phyloP scores from a whole-genome alignment of 2,797 vertebrate genomes.

The Poeciliopsis infans region DNA sequence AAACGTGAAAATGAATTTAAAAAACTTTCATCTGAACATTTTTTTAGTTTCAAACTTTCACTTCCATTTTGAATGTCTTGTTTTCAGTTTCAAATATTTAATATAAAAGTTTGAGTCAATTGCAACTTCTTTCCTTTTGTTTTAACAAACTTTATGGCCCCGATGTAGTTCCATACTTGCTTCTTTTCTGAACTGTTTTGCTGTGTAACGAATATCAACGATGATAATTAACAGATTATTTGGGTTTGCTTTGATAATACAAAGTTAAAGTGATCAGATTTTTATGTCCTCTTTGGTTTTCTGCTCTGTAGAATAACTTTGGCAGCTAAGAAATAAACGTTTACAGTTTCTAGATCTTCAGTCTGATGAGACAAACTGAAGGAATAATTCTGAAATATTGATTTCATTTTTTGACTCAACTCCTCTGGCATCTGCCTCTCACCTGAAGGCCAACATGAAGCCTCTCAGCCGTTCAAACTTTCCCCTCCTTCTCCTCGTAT shows the following conservation, averaged over 20 bases:
- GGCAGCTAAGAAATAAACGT: not conserved
- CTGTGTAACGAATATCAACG: not conserved
- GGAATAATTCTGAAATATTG: not conserved
- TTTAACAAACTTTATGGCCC: too few species aligned
- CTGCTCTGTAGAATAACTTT: not conserved
- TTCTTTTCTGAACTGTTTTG: not conserved
- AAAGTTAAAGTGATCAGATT: not conserved
- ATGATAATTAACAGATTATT: not conserved
- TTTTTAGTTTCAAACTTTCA: too few species aligned
- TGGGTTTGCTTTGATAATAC: not conserved
- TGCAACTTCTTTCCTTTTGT: too few species aligned
- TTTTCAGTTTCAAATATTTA: too few species aligned
- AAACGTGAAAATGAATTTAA: too few species aligned
- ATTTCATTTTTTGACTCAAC: too few species aligned
- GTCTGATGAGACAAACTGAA: not conserved
- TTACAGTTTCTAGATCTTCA: not conserved
- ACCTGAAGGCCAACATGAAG: slow-evolving; percentile 22
- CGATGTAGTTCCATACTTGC: not conserved
- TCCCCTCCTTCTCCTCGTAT: slow-evolving; percentile 82
- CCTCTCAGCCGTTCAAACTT: slow-evolving; percentile 53
- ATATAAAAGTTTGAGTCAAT: too few species aligned
- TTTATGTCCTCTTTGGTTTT: not conserved
- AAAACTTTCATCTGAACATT: too few species aligned
- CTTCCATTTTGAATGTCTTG: too few species aligned
- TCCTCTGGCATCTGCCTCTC: not conserved